A percentile compares a stretch with the other conserved stretches of the same genome.
Conservation (phyloP, 2,113 vertebrate species). For the Saguinus midas region DNA sequence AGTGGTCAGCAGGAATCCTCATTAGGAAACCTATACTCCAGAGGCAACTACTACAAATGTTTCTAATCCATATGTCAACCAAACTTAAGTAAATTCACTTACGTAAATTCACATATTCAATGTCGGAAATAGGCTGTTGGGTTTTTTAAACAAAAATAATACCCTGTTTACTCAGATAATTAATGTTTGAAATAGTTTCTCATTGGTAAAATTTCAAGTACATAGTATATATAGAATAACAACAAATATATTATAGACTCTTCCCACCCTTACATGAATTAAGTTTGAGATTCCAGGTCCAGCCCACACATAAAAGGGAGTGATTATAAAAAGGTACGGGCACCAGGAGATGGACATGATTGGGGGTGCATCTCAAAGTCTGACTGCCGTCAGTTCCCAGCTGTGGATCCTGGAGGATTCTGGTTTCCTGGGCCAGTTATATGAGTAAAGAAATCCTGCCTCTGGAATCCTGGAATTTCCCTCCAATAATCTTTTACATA, state of each 20-base stretch:
- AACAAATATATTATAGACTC: background rate
- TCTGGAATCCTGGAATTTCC: background rate
- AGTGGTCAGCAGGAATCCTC: background rate
- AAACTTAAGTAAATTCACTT: background rate
- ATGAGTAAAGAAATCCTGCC: background rate
- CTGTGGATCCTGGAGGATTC: background rate
- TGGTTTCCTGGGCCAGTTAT: background rate
- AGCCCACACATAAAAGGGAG: background rate
- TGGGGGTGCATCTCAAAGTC: background rate
- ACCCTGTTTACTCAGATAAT: background rate
- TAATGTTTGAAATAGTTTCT: background rate
- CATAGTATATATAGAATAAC: background rate
- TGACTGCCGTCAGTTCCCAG: background rate
- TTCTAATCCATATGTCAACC: background rate
- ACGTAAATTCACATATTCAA: background rate
- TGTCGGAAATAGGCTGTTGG: background rate
- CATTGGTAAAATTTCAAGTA: background rate
- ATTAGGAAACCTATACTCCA: background rate
- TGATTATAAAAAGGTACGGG: background rate
- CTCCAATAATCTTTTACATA: background rate
- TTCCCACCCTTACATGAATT: background rate
- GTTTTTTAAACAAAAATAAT: background rate
- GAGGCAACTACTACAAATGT: background rate
- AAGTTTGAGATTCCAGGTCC: background rate
- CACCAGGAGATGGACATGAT: background rate